These are phyloP conservation scores for Parnassius orleans DNA, from an alignment of 2,888 invertebrate species.

Conservation along the genomic window DNA sequence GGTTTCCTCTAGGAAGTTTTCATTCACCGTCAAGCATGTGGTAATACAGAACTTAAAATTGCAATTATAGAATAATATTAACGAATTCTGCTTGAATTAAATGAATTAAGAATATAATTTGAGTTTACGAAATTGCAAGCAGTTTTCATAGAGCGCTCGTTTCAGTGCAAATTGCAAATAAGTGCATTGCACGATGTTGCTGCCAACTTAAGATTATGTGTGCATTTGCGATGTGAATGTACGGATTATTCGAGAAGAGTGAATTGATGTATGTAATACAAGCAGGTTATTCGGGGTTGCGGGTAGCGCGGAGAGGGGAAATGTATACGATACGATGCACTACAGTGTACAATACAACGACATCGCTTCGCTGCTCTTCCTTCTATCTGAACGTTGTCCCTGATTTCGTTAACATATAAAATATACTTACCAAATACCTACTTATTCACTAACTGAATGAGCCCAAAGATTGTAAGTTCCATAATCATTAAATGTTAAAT, in stretches of 20 bases:
- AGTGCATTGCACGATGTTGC: constrained; percentile 44
- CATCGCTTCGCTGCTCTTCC: constrained; percentile 37
- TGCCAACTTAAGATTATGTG: constrained; percentile 54
- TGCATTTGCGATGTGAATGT: constrained; percentile 66
- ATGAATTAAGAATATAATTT: too few relatives aligned
- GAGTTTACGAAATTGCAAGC: too few relatives aligned
- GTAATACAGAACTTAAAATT: too few relatives aligned
- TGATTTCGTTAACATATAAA: constrained; percentile 49
- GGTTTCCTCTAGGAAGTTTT: too few relatives aligned
- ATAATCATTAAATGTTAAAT: too few relatives aligned
- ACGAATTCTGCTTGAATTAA: too few relatives aligned
- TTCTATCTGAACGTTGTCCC: constrained; percentile 62
- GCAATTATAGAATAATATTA: too few relatives aligned
- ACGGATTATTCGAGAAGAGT: constrained; percentile 69
- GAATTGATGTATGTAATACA: constrained; percentile 48
- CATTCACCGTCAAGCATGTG: too few relatives aligned
- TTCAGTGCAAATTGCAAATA: constrained; percentile 44
- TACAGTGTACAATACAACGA: constrained; percentile 52
- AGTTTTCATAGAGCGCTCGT: constrained; percentile 9
- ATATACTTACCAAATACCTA: background rate
- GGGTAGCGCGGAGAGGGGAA: constrained; percentile 32
- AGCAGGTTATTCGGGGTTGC: constrained; percentile 14
- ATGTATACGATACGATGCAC: constrained; percentile 37
- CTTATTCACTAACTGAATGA: background rate
- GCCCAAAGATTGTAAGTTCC: too few relatives aligned